Evolutionary conservation across 2,888 invertebrate species (phyloP).

Genomic region (Brachylomia viminalis): DNA sequence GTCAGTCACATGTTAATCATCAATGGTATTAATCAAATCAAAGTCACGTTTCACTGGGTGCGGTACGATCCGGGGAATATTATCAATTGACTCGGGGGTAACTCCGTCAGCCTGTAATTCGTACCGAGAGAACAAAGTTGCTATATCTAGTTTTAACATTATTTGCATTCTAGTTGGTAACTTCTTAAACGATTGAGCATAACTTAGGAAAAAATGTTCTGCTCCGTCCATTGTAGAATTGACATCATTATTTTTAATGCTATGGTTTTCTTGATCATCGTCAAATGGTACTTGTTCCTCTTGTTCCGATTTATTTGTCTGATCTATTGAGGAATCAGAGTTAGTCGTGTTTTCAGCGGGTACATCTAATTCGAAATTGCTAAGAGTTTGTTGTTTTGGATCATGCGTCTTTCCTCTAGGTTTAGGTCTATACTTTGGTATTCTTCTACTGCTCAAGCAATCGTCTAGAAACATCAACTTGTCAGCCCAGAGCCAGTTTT

Average conservation of each 20-base stretch:
- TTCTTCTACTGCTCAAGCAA: constrained; percentile 4
- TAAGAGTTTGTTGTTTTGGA: neutral
- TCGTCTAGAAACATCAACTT: neutral
- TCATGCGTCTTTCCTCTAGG: neutral
- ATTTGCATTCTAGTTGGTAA: constrained; percentile 59
- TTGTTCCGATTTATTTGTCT: constrained; percentile 1
- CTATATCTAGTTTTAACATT: constrained; percentile 54
- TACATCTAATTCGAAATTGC: neutral
- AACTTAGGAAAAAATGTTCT: constrained; percentile 56
- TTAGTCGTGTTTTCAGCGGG: neutral
- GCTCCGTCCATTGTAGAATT: constrained; percentile 22
- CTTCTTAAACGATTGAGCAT: constrained; percentile 55
- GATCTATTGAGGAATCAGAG: constrained; percentile 5
- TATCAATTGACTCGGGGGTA: constrained; percentile 14
- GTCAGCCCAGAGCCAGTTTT: constrained; percentile 5
- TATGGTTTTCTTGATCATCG: neutral
- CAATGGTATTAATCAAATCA: constrained; percentile 2
- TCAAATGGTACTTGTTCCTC: constrained; percentile 19
- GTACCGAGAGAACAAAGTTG: constrained; percentile 56
- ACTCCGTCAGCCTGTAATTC: constrained; percentile 48
- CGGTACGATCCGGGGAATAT: constrained; percentile 30
- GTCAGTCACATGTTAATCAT: constrained; percentile 17
- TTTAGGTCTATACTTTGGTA: neutral
- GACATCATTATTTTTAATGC: neutral
- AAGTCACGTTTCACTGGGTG: constrained; percentile 27